Evolutionary conservation across 2,797 vertebrate species (phyloP), one percentile per base, ranked within the genome.

Genomic region (Hirundo rustica): DNA sequence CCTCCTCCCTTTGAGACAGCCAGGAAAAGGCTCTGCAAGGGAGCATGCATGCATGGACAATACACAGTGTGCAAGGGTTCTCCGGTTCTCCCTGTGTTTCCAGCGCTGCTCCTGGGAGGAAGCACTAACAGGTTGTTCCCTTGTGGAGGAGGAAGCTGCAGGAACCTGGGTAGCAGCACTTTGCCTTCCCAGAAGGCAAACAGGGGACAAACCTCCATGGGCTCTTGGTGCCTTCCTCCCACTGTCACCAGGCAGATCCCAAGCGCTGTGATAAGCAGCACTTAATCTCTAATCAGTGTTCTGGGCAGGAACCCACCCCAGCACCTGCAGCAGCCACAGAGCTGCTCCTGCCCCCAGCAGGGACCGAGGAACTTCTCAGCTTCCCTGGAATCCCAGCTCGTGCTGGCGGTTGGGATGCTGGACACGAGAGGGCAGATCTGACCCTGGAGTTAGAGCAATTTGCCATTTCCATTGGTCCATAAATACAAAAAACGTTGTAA

Each of bases 261-360:
- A 27, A 85, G 66, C 61, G 21, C 61, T 3, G 72, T 23, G 80
- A 5, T 5, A 53, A 83, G 58, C 19, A 83, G 82, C 85, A 54
- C 10, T 71, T 55, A 36, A 68, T 86, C 51, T 54, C 54, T 77
- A 40, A 88, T 66, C 54, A 68, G 12, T 54, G 72, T 11, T 48
- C 72, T 48, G 53, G 74, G 40, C 40, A 38, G 81, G 51, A 54
- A 36, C 58, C 58, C 42, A 18, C 22, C 38, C 32, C 38, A 77
- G 85, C 93, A 87, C 75, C 94, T 67, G 85, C 78, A 38, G 72
- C 54, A 45, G 57, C 65, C 87, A 80, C 78, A 61, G 88, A 64
- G 60, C 71, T 0, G 1, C 76, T 88, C 78, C 79, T 83, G 72
- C 45, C 65, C 32, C 54, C 57, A 64, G 81, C 48, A 74, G 57